These are phyloP conservation scores for Sebastes fasciatus DNA, from an alignment of 2,113 vertebrate genomes.

Conservation along the genomic window DNA sequence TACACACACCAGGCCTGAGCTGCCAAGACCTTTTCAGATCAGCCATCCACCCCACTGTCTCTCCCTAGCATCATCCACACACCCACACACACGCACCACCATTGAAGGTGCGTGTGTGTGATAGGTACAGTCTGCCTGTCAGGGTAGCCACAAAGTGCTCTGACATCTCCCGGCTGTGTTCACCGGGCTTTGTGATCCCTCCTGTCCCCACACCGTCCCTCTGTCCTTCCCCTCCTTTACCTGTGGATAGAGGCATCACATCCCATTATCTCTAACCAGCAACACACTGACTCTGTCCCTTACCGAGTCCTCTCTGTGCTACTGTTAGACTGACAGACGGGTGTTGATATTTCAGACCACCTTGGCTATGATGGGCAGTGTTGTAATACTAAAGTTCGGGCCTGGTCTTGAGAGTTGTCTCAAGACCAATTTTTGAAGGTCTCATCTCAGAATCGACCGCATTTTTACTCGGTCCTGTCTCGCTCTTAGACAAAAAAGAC, in stretches of 20 bases:
- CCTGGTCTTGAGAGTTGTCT: no score
- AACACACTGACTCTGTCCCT: not conserved
- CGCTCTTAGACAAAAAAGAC: no score
- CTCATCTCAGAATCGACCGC: no score
- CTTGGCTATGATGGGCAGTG: not conserved
- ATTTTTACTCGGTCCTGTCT: no score
- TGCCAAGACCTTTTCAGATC: slow-evolving; percentile 62
- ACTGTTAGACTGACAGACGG: not conserved
- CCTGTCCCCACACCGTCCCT: slow-evolving; percentile 4
- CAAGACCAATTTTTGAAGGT: no score
- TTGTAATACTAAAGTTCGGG: no score
- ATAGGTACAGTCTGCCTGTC: slow-evolving; percentile 66
- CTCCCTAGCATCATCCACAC: not conserved
- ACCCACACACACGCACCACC: slow-evolving; percentile 4
- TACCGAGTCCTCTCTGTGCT: not conserved
- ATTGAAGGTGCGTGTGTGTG: slow-evolving; percentile 24
- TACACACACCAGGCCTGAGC: slow-evolving; percentile 36
- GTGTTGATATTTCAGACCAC: slow-evolving; percentile 1
- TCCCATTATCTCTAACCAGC: slow-evolving; percentile 41
- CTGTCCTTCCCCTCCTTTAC: not conserved
- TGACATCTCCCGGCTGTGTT: slow-evolving; percentile 71
- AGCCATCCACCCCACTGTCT: not conserved
- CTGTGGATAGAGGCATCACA: slow-evolving; percentile 51
- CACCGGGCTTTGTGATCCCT: slow-evolving; percentile 31
- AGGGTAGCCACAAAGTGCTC: slow-evolving; percentile 42